Evolutionary conservation across 35 echinoderm and acorn worm genomes (phyloP).

Genomic region (Acanthaster planci): DNA sequence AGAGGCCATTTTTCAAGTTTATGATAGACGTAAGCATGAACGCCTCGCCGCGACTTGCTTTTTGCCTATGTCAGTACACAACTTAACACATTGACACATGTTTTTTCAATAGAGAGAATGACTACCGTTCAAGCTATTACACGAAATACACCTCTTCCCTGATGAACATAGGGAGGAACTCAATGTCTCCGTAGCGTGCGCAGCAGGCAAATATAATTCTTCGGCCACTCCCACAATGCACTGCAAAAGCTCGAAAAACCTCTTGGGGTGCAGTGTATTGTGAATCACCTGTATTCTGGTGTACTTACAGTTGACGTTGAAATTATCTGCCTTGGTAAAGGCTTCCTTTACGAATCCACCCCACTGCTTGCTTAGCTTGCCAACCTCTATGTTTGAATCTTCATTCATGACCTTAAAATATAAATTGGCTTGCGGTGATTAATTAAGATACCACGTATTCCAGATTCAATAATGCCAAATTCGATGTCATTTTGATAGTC

Average conservation of each 20-base stretch:
- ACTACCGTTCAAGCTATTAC: neutral
- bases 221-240: neutral
- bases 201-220: neutral
- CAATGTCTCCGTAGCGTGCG: neutral
- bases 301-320: constrained; percentile 59
- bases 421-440: no score
- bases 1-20: no score
- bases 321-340: constrained; percentile 68
- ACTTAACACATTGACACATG: no score
- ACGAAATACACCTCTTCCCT: neutral
- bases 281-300: neutral
- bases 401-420: neutral
- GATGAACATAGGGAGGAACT: neutral
- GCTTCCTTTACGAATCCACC: constrained; percentile 60
- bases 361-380: constrained; percentile 85
- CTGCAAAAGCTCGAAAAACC: no score
- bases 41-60: no score
- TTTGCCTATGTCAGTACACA: no score
- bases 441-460: no score
- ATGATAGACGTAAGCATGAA: no score
- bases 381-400: neutral
- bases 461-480: no score
- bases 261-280: neutral
- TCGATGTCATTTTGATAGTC: no score
- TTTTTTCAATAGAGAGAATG: neutral